Percentiles rank a stretch among this genome's conserved stretches.
phyloP scores from a whole-genome alignment of 2,888 invertebrate species.

The Hecatera dysodea region DNA sequence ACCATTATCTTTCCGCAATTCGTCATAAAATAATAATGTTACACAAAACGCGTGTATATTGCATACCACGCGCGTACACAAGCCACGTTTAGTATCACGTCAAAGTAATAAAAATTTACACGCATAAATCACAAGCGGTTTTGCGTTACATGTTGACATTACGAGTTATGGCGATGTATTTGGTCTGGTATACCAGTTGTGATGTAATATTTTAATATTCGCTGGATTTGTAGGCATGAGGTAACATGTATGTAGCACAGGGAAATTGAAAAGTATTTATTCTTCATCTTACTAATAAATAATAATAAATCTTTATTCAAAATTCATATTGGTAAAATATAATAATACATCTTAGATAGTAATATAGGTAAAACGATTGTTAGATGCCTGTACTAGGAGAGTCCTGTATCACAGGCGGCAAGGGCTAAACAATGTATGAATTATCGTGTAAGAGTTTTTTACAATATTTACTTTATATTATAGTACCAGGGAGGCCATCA shows the following conservation, averaged over 20 bases:
- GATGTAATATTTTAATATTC: conserved; percentile 3
- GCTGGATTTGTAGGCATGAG: conserved; percentile 3
- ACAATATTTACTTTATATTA: too few species aligned
- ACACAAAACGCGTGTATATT: conserved; percentile 13
- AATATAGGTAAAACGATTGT: too few species aligned
- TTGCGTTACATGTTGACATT: conserved; percentile 25
- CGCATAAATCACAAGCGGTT: conserved; percentile 50
- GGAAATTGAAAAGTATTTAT: background rate
- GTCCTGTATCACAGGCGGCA: too few species aligned
- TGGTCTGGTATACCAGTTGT: conserved; percentile 1
- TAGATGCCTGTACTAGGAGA: too few species aligned
- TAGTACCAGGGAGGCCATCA: too few species aligned
- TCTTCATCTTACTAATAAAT: background rate
- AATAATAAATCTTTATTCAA: too few species aligned
- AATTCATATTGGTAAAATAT: too few species aligned
- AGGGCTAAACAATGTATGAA: too few species aligned
- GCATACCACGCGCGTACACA: background rate
- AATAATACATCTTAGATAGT: too few species aligned
- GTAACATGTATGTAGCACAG: background rate
- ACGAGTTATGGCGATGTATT: conserved; percentile 10
- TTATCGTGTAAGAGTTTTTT: too few species aligned
- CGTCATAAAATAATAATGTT: conserved; percentile 1
- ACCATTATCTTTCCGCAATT: conserved; percentile 4
- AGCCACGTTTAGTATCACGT: conserved; percentile 14
- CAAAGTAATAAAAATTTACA: conserved; percentile 30